These are phyloP conservation scores for Anneissia japonica DNA, from an alignment of 35 echinoderm and acorn worm genomes.

Conservation along the genomic window DNA sequence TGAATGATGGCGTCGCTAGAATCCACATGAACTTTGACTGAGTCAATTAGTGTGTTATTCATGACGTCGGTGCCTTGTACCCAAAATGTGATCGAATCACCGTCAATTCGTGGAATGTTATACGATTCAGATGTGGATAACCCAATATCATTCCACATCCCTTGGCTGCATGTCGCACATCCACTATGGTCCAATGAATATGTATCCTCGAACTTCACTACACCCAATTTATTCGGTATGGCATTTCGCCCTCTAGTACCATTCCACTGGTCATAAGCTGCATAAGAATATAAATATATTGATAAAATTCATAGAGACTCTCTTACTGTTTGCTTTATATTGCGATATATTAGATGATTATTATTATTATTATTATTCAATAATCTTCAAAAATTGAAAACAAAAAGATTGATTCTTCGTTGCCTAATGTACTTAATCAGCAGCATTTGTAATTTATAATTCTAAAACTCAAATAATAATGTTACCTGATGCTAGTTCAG, in stretches of 20 bases:
- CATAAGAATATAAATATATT: background rate
- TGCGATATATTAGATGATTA: background rate
- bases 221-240: conserved; percentile 30
- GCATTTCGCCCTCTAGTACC: conserved; percentile 14
- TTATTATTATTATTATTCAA: too few species aligned
- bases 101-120: conserved; percentile 1
- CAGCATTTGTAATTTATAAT: background rate
- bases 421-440: background rate
- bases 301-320: background rate
- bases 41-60: background rate
- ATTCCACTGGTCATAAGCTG: conserved; percentile 35
- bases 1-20: conserved; percentile 19
- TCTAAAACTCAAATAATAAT: too few species aligned
- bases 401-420: background rate
- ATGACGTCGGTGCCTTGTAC: conserved; percentile 12
- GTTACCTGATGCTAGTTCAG: background rate
- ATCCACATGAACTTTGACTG: conserved; percentile 24
- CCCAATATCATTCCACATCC: conserved; percentile 8
- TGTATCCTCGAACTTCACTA: conserved; percentile 6
- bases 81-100: conserved; percentile 27
- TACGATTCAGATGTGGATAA: background rate
- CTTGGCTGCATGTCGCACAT: background rate
- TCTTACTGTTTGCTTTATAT: background rate
- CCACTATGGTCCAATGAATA: background rate
- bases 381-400: background rate